These are phyloP conservation scores for Poeciliopsis gracilis DNA, from an alignment of 2,797 vertebrate genomes.

Conservation along the genomic window DNA sequence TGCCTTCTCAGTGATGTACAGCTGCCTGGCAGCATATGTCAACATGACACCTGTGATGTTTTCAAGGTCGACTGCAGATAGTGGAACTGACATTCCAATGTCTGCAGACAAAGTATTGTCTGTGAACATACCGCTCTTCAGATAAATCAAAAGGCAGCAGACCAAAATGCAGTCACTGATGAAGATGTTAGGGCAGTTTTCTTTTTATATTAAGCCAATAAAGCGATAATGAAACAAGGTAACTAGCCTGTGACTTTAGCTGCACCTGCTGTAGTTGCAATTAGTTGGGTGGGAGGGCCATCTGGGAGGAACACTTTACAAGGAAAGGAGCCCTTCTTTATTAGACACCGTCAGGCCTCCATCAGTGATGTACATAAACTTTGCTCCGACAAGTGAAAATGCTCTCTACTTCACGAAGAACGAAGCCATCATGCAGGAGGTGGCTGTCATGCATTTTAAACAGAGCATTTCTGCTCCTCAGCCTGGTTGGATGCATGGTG, in stretches of 20 bases:
- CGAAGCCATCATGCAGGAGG: not conserved
- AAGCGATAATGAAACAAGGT: slow-evolving; percentile 30
- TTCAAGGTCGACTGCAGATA: slow-evolving; percentile 5
- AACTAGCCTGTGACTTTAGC: slow-evolving; percentile 30
- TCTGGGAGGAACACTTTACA: slow-evolving; percentile 50
- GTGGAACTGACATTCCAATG: not conserved
- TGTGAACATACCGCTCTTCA: slow-evolving; percentile 8
- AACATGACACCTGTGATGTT: slow-evolving; percentile 42
- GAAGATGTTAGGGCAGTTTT: not conserved
- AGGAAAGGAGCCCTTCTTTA: slow-evolving; percentile 49
- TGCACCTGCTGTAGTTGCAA: slow-evolving; percentile 51
- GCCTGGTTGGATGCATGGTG: slow-evolving; percentile 18
- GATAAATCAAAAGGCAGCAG: not conserved
- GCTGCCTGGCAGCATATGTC: slow-evolving; percentile 45
- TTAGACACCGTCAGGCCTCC: slow-evolving; percentile 46
- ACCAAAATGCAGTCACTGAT: not conserved
- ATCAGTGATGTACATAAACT: slow-evolving; percentile 49
- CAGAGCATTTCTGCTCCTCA: slow-evolving; percentile 11
- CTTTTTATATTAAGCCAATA: slow-evolving; percentile 4
- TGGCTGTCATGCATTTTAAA: slow-evolving; percentile 17
- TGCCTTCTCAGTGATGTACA: slow-evolving; percentile 31
- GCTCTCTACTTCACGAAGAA: slow-evolving; percentile 17
- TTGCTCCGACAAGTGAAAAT: slow-evolving; percentile 26
- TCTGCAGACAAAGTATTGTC: not conserved
- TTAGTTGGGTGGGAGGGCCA: slow-evolving; percentile 55